Evolutionary conservation across 2,797 vertebrate species (phyloP).

Genomic region (Muraenolepis orangiensis): DNA sequence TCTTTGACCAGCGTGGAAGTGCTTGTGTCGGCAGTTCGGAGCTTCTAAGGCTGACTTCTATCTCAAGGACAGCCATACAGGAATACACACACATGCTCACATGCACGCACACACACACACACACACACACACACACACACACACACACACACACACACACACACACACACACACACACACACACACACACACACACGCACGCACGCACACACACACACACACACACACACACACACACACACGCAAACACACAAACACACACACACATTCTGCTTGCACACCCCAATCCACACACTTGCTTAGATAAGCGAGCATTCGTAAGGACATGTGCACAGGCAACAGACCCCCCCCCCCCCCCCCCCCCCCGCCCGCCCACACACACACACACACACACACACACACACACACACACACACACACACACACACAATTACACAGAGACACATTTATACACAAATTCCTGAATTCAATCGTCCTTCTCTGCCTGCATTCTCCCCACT

Average conservation of each 20-base stretch:
- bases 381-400: neutral
- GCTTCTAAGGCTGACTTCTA: slow-evolving; percentile 57
- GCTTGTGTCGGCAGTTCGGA: slow-evolving; percentile 56
- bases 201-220: neutral
- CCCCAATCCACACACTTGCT: neutral
- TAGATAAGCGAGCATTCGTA: neutral
- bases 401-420: neutral
- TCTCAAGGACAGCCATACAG: slow-evolving; percentile 56
- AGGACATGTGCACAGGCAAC: slow-evolving; percentile 9
- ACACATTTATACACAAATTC: neutral
- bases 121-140: slow-evolving; percentile 12
- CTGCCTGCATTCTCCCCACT: neutral
- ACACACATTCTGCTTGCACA: slow-evolving; percentile 2
- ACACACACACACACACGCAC: slow-evolving; percentile 19
- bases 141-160: neutral
- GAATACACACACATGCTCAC: slow-evolving; percentile 19
- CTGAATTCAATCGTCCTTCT: neutral
- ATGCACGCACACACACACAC: slow-evolving; percentile 16
- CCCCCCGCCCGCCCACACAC: neutral
- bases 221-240: neutral
- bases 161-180: slow-evolving; percentile 7
- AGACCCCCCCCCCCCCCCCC: slow-evolving; percentile 16
- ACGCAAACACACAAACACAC: neutral
- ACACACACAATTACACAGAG: slow-evolving; percentile 19
- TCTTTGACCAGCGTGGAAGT: slow-evolving; percentile 36